Base-by-base conservation (phyloP, 2,888 invertebrate genomes). In the Empis stercorea region DNA sequence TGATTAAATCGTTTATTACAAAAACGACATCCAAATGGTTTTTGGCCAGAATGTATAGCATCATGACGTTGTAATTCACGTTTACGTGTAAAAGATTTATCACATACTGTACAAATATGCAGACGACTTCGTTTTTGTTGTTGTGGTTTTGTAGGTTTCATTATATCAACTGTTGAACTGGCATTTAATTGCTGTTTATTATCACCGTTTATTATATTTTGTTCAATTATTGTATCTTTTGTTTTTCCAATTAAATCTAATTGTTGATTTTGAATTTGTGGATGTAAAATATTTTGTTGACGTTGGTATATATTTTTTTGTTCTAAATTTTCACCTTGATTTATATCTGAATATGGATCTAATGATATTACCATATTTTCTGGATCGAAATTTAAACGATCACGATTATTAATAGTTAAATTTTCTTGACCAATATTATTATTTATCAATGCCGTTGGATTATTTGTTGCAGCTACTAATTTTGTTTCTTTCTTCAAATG, bases 31-130 rank as follows among this genome's bases (percentile, higher is more conserved):
- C 78, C 76, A 58, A 80, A 81, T 2, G 81, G 76, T 55, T 80
- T 79, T 65, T 78, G 72, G 1, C 77, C 82, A 37, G 80, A 74
- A 62, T 84, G 84, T 2, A 81, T 72, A 1, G 76, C 72, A 14
- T 76, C 72, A 64, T 84, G 84, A 1, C 82, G 71, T 54, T 83
- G 81, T 10, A 83, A 64, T 63, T 84, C 84, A 38, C 82, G 72
- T 63, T 82, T 81, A 2, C 83, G 69, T 30, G 79, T 71, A 59
- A 84, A 84, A 9, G 78, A 73, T 60, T 81, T 81, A 45, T 73
- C 75, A 60, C 84, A 84, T 42, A 79, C 72, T 53, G 75, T 74
- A 59, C 84, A 84, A 49, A 73, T 73, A 59, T 79, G 79, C 1
- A 74, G 73, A 50, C 80, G 71, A n/a, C 68, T 68, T 20, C 71